Evolutionary conservation across 2,113 vertebrate genomes (phyloP).

Genomic region (Hystrix brachyura): DNA sequence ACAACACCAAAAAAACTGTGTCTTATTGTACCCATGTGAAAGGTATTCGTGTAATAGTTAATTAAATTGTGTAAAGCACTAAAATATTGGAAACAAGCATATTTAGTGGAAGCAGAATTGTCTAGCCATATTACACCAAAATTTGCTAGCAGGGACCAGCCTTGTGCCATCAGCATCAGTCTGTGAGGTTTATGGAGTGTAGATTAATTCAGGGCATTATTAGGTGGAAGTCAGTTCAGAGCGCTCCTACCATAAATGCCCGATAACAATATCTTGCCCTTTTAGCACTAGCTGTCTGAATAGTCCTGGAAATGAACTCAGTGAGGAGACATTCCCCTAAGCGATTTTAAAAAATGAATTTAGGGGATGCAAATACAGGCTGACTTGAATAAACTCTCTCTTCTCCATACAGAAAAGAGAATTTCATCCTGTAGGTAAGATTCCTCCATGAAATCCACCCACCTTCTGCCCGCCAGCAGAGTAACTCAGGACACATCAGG

Average conservation of each 20-base stretch:
- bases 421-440: neutral
- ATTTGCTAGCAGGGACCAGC: neutral
- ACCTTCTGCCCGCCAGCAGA: neutral
- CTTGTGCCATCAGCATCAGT: neutral
- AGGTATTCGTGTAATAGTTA: neutral
- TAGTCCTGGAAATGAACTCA: conserved; percentile 34
- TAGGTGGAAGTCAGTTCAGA: neutral
- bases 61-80: neutral
- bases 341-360: conserved; percentile 13
- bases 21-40: neutral
- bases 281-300: neutral
- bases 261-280: neutral
- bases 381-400: neutral
- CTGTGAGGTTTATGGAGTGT: neutral
- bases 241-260: conserved; percentile 7
- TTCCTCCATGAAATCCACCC: neutral
- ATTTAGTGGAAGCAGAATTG: neutral
- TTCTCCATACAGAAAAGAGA: neutral
- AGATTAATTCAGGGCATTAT: neutral
- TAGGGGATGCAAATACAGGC: neutral
- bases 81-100: neutral
- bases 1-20: neutral
- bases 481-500: neutral
- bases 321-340: neutral
- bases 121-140: neutral